These are phyloP conservation scores for Oxystoma pomonae DNA, from an alignment of 2,888 invertebrate species.

Conservation along the genomic window DNA sequence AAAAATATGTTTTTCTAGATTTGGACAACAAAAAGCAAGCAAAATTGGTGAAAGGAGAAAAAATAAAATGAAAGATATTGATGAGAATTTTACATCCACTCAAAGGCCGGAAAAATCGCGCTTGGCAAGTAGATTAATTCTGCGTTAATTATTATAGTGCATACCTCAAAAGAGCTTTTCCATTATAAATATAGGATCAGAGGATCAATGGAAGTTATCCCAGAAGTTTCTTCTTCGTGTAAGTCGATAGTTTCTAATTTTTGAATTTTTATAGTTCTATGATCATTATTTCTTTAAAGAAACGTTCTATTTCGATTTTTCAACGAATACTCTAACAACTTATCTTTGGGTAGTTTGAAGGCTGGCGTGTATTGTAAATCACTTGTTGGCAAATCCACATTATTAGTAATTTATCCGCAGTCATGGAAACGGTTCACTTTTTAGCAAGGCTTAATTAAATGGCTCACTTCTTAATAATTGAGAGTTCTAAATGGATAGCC, in stretches of 20 bases:
- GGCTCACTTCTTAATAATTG: too few relatives aligned
- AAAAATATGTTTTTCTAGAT: too few relatives aligned
- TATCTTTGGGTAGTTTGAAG: constrained; percentile 77
- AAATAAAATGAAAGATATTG: too few relatives aligned
- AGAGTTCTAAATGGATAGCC: constrained; percentile 58
- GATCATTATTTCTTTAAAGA: constrained; percentile 89
- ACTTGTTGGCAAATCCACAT: constrained; percentile 82
- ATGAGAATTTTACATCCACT: too few relatives aligned
- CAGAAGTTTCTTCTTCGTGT: constrained; percentile 64
- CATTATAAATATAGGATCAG: constrained; percentile 82
- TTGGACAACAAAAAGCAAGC: too few relatives aligned
- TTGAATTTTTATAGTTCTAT: constrained; percentile 79
- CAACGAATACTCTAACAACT: constrained; percentile 64
- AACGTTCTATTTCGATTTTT: constrained; percentile 69
- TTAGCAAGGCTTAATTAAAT: too few relatives aligned
- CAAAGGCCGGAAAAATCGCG: too few relatives aligned
- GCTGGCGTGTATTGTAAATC: constrained; percentile 79
- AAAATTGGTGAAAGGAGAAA: too few relatives aligned
- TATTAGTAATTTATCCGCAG: constrained; percentile 88
- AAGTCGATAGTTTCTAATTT: constrained; percentile 70
- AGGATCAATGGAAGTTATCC: constrained; percentile 87
- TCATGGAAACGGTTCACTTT: constrained; percentile 97
- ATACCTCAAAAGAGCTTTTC: constrained; percentile 83
- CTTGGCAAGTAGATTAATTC: too few relatives aligned
- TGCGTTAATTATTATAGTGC: too few relatives aligned